Evolutionary conservation across 2,797 vertebrate species (phyloP).

Genomic region (Chlorospingus semifuscus): DNA sequence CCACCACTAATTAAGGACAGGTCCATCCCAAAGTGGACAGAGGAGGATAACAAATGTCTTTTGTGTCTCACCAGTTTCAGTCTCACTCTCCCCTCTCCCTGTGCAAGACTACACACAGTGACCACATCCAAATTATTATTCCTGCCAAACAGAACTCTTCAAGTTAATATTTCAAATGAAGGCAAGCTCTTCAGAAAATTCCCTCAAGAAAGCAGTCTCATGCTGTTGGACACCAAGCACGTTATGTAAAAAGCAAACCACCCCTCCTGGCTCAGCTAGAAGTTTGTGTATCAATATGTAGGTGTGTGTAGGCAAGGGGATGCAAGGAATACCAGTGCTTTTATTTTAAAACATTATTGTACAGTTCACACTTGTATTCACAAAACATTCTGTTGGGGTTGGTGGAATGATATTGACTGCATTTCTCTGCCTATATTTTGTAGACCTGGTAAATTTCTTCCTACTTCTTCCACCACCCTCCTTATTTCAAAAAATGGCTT

Average conservation of each 20-base stretch:
- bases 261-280: background rate
- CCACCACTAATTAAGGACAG: background rate
- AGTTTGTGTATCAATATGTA: background rate
- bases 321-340: slow-evolving; percentile 9
- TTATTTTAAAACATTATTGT: slow-evolving; percentile 15
- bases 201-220: background rate
- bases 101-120: background rate
- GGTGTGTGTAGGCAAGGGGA: slow-evolving; percentile 23
- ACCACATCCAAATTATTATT: background rate
- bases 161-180: background rate
- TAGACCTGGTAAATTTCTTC: background rate
- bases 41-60: background rate
- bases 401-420: background rate
- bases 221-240: background rate
- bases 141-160: background rate
- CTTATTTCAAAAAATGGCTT: background rate
- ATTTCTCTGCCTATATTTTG: background rate
- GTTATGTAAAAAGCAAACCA: slow-evolving; percentile 1
- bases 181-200: background rate
- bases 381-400: background rate
- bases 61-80: background rate
- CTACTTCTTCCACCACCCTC: background rate
- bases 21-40: background rate
- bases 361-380: background rate
- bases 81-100: background rate